Base-by-base conservation (phyloP, 1,140 invertebrate species). In the Mya arenaria region DNA sequence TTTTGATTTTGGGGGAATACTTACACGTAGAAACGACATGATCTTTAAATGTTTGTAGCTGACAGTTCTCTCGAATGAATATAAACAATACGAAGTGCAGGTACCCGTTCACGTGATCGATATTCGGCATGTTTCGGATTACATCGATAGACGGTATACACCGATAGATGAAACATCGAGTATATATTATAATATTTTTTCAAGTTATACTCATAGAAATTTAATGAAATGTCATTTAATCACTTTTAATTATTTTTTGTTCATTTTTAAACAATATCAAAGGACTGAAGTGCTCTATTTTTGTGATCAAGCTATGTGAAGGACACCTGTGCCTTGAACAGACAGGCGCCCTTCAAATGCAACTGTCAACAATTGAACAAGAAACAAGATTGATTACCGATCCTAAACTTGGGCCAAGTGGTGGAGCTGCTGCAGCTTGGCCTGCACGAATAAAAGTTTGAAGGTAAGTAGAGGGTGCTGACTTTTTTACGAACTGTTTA, bases 351-450 rank as follows among this genome's bases (percentile, higher is more conserved):
- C 10, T 10, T n/a, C 10, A 10, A 48, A 48, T n/a, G 10, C 44
- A n/a, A n/a, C n/a, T 10, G 10, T 10, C 10, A 13, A 48, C 10
- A 48, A 48, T 13, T n/a, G 30, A 62, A 25, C 23, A 62, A 4
- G 15, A 23, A 34, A 17, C 4, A 62, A 62, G 1, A 15, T 23
- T 17, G 30, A 25, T 19, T 94, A 98, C 97, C 95, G 98, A 97
- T 78, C 97, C 97, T 72, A 99, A 94, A 94, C 96, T 96, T 37
- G 97, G 96, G 25, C 97, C 97, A n/a, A 99, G 92, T 56, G 97
- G 97, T 28, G 97, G 97, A 30, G 96, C 96, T 32, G 97, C 95
- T 39, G 95, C 94, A 62, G 97, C 97, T 95, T 97, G 95, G 78
- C 97, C 97, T 23, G 97, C 96, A 10, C 96, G 96, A 90, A 99